Evolutionary conservation across 2,888 invertebrate genomes (phyloP), one percentile per base, ranked within the genome.

Genomic region (Apamea monoglypha): DNA sequence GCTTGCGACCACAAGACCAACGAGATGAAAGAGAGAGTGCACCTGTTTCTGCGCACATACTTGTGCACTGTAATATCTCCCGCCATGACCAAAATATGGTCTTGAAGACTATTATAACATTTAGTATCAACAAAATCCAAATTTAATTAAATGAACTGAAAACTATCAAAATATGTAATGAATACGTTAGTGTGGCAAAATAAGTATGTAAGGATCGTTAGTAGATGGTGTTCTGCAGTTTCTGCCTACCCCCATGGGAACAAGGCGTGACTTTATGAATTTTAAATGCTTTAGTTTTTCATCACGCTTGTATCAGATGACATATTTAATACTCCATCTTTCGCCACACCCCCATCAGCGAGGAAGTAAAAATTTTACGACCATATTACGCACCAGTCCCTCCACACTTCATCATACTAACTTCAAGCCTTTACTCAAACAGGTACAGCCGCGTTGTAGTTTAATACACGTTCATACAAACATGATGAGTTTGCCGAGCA

Each of bases 401-500:
- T 32, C 56, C 56, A 66, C 50, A 69, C 80, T 82, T 79, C 74
- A 87, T 87, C 74, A 78, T 74, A 86, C 70, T 82, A 83, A 85
- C 81, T 77, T 66, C 25, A 56, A 76, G 69, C 78, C 68, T 82
- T 79, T 76, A 78, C 82, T 78, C 61, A 76, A 83, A 85, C 72
- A 69, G 79, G 80, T 87, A 70, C 70, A 61, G 67, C 32, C 64
- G 75, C 40, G 72, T 76, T 77, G 83, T 70, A 79, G 76, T 83
- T 82, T 72, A 76, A 77, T 80, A 77, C 68, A 76, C 21, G 63
- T 64, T 81, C 73, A 66, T 73, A 83, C 79, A 78, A 86, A 76
- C 80, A 69, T 77, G 83, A 88, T 82, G 88, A 87, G 82, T 82
- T 83, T 83, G 78, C 73, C 70, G 36, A 76, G 64, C 29, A 71